Evolutionary conservation across 2,888 invertebrate genomes (phyloP).

Genomic region (Sinohyriopsis cumingii): DNA sequence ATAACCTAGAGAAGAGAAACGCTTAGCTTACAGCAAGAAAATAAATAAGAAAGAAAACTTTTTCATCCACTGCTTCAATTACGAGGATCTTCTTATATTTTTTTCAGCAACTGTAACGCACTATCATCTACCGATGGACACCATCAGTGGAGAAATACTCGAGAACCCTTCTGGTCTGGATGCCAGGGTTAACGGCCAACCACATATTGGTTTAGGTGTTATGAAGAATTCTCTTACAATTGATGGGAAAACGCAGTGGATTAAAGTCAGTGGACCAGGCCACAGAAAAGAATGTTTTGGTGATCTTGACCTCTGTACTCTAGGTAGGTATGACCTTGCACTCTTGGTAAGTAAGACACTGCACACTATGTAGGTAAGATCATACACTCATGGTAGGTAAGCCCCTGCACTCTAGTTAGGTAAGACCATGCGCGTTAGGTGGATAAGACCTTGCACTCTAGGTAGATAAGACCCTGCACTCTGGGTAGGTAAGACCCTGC

Average conservation of each 20-base stretch:
- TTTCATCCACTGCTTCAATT: not conserved
- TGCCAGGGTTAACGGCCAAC: slow-evolving; percentile 50
- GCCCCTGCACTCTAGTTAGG: not conserved
- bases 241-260: slow-evolving; percentile 50
- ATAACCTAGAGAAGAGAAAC: too few relatives aligned
- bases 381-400: slow-evolving; percentile 57
- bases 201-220: slow-evolving; percentile 53
- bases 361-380: too few relatives aligned
- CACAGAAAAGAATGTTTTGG: slow-evolving; percentile 69
- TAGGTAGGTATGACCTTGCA: slow-evolving; percentile 45
- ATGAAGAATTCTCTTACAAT: slow-evolving; percentile 59
- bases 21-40: too few relatives aligned
- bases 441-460: slow-evolving; percentile 37
- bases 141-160: slow-evolving; percentile 39
- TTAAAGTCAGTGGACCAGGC: slow-evolving; percentile 63
- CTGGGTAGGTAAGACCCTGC: slow-evolving; percentile 30
- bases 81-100: slow-evolving; percentile 1
- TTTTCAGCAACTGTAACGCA: slow-evolving; percentile 52
- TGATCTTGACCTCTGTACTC: slow-evolving; percentile 62
- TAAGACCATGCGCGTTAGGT: too few relatives aligned
- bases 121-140: slow-evolving; percentile 68
- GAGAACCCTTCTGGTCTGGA: slow-evolving; percentile 68
- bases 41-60: too few relatives aligned
- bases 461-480: slow-evolving; percentile 43
- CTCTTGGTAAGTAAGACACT: too few relatives aligned